Conservation (phyloP, 2,113 vertebrate species). For the Lepus timidus region DNA sequence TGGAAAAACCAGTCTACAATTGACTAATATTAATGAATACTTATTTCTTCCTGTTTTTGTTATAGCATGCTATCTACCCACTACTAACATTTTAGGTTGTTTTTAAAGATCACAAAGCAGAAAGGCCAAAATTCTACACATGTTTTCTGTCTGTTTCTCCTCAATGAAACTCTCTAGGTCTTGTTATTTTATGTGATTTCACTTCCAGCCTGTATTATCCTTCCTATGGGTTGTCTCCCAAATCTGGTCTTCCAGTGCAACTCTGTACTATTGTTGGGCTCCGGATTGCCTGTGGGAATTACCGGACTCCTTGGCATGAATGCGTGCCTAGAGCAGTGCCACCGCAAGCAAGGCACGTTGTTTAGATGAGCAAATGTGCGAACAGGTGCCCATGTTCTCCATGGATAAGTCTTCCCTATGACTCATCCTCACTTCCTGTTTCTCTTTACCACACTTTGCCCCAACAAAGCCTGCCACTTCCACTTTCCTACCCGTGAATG, state of each 20-base stretch:
- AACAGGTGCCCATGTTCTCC: rapidly evolving
- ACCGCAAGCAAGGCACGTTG: rapidly evolving
- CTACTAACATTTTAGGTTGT: not conserved
- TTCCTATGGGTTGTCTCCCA: not conserved
- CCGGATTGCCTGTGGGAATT: no score
- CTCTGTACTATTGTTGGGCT: not conserved
- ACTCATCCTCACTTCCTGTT: not conserved
- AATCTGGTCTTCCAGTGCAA: not conserved
- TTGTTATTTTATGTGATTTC: not conserved
- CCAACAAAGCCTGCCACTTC: no score
- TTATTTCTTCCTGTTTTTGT: not conserved
- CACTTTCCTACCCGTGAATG: not conserved
- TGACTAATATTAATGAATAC: not conserved
- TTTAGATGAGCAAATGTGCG: not conserved
- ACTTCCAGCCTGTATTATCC: not conserved
- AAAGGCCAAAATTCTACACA: not conserved
- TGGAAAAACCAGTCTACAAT: not conserved
- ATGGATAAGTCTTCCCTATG: rapidly evolving
- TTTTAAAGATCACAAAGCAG: not conserved
- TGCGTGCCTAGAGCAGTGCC: not conserved
- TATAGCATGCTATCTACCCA: rapidly evolving
- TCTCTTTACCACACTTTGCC: not conserved
- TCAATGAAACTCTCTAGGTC: not conserved
- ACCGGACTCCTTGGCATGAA: not conserved
- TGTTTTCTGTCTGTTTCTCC: not conserved